Evolutionary conservation across 2,113 vertebrate genomes (phyloP).

Genomic region (Hipposideros armiger): DNA sequence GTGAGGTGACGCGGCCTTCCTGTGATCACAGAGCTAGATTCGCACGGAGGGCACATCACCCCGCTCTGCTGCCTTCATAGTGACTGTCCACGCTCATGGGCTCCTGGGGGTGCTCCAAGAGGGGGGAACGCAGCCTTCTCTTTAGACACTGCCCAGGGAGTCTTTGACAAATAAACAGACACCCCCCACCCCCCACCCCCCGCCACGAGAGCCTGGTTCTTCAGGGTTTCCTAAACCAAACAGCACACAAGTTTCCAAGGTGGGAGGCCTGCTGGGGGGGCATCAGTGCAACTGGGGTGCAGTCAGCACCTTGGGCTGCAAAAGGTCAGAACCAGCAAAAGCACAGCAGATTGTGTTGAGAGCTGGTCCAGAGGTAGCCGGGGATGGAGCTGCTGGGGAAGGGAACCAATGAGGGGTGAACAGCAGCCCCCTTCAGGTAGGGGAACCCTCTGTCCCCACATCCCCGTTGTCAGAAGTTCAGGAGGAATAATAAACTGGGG

Average conservation of each 20-base stretch:
- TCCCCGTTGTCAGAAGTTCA: neutral
- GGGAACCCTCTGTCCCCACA: accelerated
- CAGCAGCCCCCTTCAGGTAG: accelerated
- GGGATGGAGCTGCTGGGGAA: too few relatives aligned
- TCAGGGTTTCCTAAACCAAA: neutral
- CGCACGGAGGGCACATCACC: accelerated
- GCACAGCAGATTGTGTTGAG: accelerated
- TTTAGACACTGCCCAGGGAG: accelerated
- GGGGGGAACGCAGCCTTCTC: accelerated
- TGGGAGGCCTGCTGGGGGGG: accelerated
- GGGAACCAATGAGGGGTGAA: accelerated
- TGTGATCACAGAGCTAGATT: neutral
- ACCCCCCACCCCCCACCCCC: too few relatives aligned
- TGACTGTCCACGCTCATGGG: too few relatives aligned
- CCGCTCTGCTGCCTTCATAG: neutral
- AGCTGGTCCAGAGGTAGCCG: accelerated
- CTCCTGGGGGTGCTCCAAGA: neutral
- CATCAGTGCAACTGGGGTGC: accelerated
- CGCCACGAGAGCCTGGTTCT: neutral
- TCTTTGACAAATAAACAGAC: neutral
- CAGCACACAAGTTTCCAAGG: neutral
- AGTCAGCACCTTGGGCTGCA: neutral
- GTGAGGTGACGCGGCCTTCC: accelerated
- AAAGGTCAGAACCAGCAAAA: too few relatives aligned
- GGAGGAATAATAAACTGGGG: neutral